Percentiles rank a stretch among this genome's conserved stretches.
Evolutionary conservation across 2,113 vertebrate species (phyloP).

Genomic region (Clarias gariepinus): DNA sequence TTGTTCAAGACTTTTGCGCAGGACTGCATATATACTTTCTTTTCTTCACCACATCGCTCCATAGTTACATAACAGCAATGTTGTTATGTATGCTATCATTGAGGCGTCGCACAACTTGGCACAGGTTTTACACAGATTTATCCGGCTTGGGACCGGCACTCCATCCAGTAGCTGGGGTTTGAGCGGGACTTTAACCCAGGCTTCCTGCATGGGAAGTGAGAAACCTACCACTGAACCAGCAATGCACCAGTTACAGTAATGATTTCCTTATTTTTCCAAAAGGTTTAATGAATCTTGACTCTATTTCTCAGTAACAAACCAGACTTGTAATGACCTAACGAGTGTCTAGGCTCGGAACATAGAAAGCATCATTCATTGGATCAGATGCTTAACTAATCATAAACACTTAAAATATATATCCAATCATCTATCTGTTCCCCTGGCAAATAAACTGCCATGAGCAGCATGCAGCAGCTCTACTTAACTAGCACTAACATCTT

Average conservation of each 20-base stretch:
- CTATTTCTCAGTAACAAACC: not conserved
- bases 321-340: not conserved
- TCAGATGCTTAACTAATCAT: slow-evolving; percentile 2
- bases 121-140: too few relatives aligned
- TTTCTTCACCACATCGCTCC: not conserved
- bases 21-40: not conserved
- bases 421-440: slow-evolving; percentile 18
- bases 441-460: not conserved
- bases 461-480: slow-evolving; percentile 1
- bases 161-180: too few relatives aligned
- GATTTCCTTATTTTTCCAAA: not conserved
- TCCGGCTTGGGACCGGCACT: too few relatives aligned
- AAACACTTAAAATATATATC: not conserved
- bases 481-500: slow-evolving; percentile 1
- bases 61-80: not conserved
- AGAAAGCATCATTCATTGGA: not conserved
- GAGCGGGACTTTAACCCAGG: too few relatives aligned
- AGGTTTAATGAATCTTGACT: not conserved
- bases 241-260: too few relatives aligned
- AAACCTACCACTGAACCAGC: too few relatives aligned
- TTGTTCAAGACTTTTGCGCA: too few relatives aligned
- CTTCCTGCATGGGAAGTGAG: too few relatives aligned
- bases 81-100: not conserved
- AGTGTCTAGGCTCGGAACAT: not conserved
- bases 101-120: too few relatives aligned